Base-by-base conservation (phyloP, 1,140 invertebrate genomes). In the Venturia canescens region DNA sequence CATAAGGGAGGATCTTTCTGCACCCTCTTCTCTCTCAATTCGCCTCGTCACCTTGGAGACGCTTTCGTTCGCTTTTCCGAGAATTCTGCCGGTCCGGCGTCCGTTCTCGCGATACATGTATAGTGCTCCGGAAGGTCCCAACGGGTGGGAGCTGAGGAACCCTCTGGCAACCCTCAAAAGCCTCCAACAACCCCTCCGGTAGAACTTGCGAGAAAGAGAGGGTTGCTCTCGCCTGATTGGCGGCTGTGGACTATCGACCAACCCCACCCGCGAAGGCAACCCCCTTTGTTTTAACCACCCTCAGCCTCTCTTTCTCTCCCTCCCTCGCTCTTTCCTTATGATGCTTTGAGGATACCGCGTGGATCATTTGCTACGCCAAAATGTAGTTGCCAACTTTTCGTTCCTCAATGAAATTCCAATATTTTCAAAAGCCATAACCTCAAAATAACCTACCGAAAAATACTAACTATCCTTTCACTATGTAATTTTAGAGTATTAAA, bases 281-380 rank as follows among this genome's bases (percentile, higher is more conserved):
- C 63, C 57, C 84, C 85, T 91, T 91, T 91, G 90, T 91, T 91
- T 91, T 91, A 91, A 87, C 89, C 88, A 89, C 88, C 89, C 86
- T 83, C 79, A 80, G 80, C 80, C 26, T 9, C 44, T 18, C 44
- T 21, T 7, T 23, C 48, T 18, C 71, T 38, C 4, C 3, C 74
- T 38, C 1, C 6, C 69, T 44, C 26, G 67, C 69, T 63, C 71
- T 71, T 21, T 34, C 50, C 23, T 50, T 57, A n/a, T 78, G 6
- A 4, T 26, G 48, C 75, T 13, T 27, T 53, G 57, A 60, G 48
- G 15, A 11, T 60, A 23, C 18, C 57, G n/a, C 11, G 57, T 60
- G 57, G 6, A 60, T 78, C 57, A 31, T 29, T 38, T 71, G 18
- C 18, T 23, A 38, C 26, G 69, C 2, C 15, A 60, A 9, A 60